A percentile compares a stretch with the other conserved stretches of the same genome.
Evolutionary conservation across 2,797 vertebrate genomes (phyloP).

Genomic region (Margarornis squamiger): DNA sequence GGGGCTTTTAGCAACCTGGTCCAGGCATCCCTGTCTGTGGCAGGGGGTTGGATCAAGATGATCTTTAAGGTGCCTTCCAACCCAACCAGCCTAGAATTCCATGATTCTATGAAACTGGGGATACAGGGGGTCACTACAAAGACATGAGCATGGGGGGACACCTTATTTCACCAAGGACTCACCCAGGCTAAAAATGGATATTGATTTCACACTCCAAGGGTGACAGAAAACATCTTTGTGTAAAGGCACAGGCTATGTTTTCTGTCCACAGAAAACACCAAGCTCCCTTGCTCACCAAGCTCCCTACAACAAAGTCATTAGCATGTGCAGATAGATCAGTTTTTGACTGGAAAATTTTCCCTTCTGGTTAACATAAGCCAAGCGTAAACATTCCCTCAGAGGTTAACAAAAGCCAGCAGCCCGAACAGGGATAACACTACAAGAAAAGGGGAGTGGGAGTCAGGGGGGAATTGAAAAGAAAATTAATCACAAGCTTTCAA

Average conservation of each 20-base stretch:
- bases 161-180: not conserved
- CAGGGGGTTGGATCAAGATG: not conserved
- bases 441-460: not conserved
- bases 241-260: not conserved
- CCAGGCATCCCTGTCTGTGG: not conserved
- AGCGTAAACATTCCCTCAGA: not conserved
- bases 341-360: not conserved
- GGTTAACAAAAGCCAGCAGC: slow-evolving; percentile 44
- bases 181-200: not conserved
- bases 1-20: not conserved
- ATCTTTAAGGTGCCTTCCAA: not conserved
- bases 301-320: not conserved
- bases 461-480: not conserved
- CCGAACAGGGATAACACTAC: not conserved
- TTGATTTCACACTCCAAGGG: not conserved
- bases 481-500: not conserved
- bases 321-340: not conserved
- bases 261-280: not conserved
- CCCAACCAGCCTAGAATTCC: not conserved
- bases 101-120: not conserved
- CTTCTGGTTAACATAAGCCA: slow-evolving; percentile 22
- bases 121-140: not conserved
- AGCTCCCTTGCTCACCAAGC: not conserved
- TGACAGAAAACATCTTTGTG: not conserved
- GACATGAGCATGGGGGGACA: fast-evolving